A percentile compares a stretch with the other conserved stretches of the same genome.
These are phyloP conservation scores for Conger conger DNA, from an alignment of 2,113 vertebrate genomes.

Conservation along the genomic window DNA sequence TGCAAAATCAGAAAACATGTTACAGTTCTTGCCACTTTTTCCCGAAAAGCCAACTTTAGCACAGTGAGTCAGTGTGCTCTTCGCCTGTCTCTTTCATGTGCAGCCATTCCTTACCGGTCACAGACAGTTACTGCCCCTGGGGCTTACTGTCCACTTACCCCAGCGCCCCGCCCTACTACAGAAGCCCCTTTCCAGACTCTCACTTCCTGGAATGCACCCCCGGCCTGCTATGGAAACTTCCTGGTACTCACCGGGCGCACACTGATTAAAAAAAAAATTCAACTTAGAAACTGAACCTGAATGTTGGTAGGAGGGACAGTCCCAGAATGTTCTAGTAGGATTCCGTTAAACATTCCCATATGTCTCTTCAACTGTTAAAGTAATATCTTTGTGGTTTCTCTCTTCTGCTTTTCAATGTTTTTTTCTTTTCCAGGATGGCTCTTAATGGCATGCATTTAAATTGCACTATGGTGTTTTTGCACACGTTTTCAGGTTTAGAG, in stretches of 20 bases:
- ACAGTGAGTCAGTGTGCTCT: constrained; percentile 4
- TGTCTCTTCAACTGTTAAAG: constrained; percentile 33
- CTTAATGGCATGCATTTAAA: constrained; percentile 45
- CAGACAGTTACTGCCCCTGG: constrained; percentile 4
- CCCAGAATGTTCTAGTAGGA: constrained; percentile 51
- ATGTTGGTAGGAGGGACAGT: constrained; percentile 46
- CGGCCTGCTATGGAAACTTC: constrained; percentile 44
- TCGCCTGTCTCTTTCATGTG: not conserved
- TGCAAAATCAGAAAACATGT: constrained; percentile 3
- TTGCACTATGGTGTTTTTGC: constrained; percentile 18
- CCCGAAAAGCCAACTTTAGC: not conserved
- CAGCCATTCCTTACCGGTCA: not conserved
- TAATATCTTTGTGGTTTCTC: not conserved
- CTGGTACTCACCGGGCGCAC: constrained; percentile 37
- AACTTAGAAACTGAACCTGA: constrained; percentile 40
- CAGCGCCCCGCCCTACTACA: constrained; percentile 9
- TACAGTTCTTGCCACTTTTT: not conserved
- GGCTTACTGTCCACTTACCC: constrained; percentile 45
- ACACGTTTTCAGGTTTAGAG: not conserved
- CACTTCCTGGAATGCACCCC: constrained; percentile 47
- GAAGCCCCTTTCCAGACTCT: constrained; percentile 35
- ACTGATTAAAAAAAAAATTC: constrained; percentile 40
- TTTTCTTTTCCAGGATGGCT: constrained; percentile 38
- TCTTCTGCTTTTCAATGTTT: constrained; percentile 6
- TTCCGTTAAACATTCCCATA: constrained; percentile 59